A percentile compares a stretch with the other conserved stretches of the same genome.
Conservation (phyloP, 92 coral and sea anemone species). For the Blastomussa wellsi region DNA sequence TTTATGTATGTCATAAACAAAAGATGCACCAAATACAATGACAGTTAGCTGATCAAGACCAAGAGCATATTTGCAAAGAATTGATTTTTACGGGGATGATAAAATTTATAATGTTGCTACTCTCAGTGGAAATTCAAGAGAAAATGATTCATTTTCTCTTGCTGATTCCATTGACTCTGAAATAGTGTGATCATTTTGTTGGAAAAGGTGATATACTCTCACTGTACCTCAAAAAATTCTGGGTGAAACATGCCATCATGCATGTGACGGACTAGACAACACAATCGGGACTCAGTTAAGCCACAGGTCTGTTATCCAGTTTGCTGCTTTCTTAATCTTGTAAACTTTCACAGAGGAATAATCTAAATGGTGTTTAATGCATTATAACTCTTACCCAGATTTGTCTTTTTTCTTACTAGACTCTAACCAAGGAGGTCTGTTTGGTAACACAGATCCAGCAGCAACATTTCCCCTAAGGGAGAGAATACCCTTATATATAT, state of each 20-base stretch:
- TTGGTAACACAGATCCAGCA: slow-evolving; percentile 66
- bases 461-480: slow-evolving; percentile 67
- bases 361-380: no score
- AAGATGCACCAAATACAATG: no score
- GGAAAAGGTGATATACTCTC: not conserved
- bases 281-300: no score
- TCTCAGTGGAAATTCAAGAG: no score
- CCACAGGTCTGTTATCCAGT: not conserved
- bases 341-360: not conserved
- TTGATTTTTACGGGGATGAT: no score
- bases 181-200: no score
- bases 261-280: not conserved
- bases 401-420: slow-evolving; percentile 66
- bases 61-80: no score
- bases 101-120: not conserved
- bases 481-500: not conserved
- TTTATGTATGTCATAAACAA: no score
- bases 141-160: no score
- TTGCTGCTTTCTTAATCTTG: no score
- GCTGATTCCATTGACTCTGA: no score
- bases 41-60: no score
- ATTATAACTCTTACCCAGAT: not conserved
- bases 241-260: not conserved
- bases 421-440: slow-evolving; percentile 90
- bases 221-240: not conserved